These are phyloP conservation scores for Lysandra bellargus DNA, from an alignment of 2,888 invertebrate genomes.

Conservation along the genomic window DNA sequence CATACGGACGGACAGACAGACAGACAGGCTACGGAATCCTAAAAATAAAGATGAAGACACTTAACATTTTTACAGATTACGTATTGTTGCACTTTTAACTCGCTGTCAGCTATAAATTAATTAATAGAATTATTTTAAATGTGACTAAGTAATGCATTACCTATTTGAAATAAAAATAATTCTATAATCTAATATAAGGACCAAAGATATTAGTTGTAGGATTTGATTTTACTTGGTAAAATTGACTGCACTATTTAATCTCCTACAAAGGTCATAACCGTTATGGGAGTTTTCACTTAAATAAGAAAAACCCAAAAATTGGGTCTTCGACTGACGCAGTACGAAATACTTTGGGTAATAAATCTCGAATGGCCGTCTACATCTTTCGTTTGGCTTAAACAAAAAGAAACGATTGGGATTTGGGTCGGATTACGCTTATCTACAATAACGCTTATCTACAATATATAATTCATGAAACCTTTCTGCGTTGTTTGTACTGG, in stretches of 20 bases:
- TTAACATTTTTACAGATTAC: no score
- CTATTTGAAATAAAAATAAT: no score
- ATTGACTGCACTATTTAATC: not conserved
- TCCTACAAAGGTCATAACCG: not conserved
- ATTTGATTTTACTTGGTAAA: no score
- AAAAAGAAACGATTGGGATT: slow-evolving; percentile 14
- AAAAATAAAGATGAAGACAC: no score
- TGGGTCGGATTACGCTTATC: slow-evolving; percentile 4
- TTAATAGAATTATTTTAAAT: no score
- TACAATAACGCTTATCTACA: slow-evolving; percentile 17
- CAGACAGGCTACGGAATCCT: no score
- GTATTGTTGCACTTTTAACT: no score
- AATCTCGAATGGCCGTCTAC: slow-evolving; percentile 1
- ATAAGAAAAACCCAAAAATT: not conserved
- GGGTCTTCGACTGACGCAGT: not conserved
- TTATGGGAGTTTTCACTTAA: not conserved
- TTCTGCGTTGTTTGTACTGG: slow-evolving; percentile 1
- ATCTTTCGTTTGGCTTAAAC: slow-evolving; percentile 22
- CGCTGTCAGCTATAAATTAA: no score
- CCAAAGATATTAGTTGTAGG: no score
- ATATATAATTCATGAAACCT: slow-evolving; percentile 21
- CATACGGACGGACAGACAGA: no score
- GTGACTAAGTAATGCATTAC: no score
- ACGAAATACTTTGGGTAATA: slow-evolving; percentile 8
- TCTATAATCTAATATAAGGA: no score